Conservation (phyloP, 2,797 vertebrate species). For the Amazona finschi region DNA sequence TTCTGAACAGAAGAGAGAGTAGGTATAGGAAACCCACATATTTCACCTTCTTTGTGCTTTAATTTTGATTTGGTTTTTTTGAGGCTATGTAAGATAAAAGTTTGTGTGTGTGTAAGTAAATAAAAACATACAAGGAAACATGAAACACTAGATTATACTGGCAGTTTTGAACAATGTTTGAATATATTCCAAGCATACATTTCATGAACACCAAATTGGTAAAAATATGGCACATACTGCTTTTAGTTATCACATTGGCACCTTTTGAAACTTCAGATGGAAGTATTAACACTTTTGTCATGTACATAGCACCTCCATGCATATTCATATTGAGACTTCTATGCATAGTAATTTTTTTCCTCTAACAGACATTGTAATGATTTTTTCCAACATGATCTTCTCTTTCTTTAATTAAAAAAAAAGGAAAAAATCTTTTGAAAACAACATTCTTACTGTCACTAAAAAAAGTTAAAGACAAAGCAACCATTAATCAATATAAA, state of each 20-base stretch:
- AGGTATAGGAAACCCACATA: neutral
- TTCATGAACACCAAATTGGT: neutral
- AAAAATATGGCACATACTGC: constrained; percentile 13
- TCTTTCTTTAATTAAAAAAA: neutral
- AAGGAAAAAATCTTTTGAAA: accelerated
- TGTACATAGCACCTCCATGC: constrained; percentile 24
- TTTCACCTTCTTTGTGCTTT: neutral
- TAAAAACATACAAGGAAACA: neutral
- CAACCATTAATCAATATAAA: neutral
- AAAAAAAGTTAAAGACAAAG: neutral
- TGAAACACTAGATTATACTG: neutral
- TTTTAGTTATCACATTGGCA: constrained; percentile 28
- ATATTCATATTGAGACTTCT: constrained; percentile 29
- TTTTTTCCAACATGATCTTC: neutral
- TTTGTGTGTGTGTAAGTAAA: neutral
- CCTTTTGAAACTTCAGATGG: constrained; percentile 52
- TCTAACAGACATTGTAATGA: neutral
- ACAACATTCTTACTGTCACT: neutral
- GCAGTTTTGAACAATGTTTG: neutral
- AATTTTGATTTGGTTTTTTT: neutral
- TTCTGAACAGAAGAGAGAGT: neutral
- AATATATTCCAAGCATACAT: neutral
- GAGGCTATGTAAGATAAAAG: neutral
- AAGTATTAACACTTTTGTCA: constrained; percentile 51
- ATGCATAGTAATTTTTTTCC: constrained; percentile 9